These are phyloP conservation scores for Aphis craccivora DNA, from an alignment of 1,140 invertebrate species.

Conservation along the genomic window DNA sequence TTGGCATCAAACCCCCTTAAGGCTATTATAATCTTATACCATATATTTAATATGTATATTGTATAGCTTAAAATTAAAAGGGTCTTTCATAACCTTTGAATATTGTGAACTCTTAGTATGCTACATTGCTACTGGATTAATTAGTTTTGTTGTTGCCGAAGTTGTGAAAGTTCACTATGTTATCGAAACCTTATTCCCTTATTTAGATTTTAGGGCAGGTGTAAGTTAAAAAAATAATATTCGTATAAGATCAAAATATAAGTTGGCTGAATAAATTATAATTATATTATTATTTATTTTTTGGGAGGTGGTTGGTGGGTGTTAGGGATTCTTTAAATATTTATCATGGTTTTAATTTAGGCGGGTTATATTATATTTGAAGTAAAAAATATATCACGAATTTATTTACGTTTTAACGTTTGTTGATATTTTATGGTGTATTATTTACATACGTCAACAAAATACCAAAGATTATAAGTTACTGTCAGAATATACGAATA, in stretches of 20 bases:
- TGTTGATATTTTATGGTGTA: background rate
- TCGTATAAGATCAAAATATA: background rate
- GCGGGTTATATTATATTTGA: background rate
- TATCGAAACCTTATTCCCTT: background rate
- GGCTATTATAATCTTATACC: background rate
- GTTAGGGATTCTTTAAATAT: background rate
- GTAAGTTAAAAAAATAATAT: background rate
- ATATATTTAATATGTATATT: slow-evolving; percentile 6
- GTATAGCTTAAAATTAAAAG: background rate
- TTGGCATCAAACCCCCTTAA: background rate
- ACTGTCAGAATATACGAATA: background rate
- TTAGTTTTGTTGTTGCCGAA: slow-evolving; percentile 39
- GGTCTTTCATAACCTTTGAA: slow-evolving; percentile 9
- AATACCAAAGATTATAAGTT: background rate
- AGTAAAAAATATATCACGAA: background rate
- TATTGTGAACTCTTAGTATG: background rate
- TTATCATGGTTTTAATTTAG: background rate
- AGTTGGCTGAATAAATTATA: background rate
- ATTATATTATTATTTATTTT: background rate
- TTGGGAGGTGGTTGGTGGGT: no score
- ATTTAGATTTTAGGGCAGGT: background rate
- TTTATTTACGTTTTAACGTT: background rate
- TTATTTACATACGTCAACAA: background rate
- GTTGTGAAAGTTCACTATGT: slow-evolving; percentile 3
- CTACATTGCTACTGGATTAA: background rate